Evolutionary conservation across 2,113 vertebrate species (phyloP), one percentile per base, ranked within the genome.

Genomic region (Piaya cayana): DNA sequence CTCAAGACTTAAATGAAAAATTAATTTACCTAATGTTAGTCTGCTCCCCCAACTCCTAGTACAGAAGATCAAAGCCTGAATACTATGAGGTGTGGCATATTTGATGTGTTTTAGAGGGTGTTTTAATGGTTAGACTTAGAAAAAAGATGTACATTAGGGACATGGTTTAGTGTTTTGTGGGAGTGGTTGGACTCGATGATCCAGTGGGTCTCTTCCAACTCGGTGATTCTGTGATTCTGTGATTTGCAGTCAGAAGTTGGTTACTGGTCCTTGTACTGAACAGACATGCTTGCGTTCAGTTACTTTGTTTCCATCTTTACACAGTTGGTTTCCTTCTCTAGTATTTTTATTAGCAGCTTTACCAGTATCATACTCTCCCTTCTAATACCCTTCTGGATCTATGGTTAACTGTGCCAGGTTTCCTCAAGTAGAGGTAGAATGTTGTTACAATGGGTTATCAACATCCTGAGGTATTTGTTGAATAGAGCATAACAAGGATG

Each of bases 401-500:
- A 5, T 36, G 29, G 19, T 18, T 32, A 47, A 0, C 37, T 30
- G 2, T 34, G 18, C 6, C 37, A 45, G 9, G 36, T 2, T 6
- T 34, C 11, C 30, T 81, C 55, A 78, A 10, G 4, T 15, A 39
- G 5, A 3, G 6, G 23, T 50, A 12, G 4, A 7, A 50, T 53
- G 2, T 8, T 26, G 14, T 11, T 64, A 50, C 12, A 32, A 55
- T 49, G 22, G 23, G 21, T 36, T 22, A 15, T 43, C 32, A 49
- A 12, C 14, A 32, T 67, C 23, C 13, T 1, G 1, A 53, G 43
- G 13, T 26, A 20, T 80, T 83, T 55, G 6, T 5, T 67, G 27
- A 12, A 21, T 68, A 52, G 13, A 78, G 1, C 16, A 4, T 9
- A 83, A 49, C 7, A 29, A 0, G 2, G 8, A 9, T 39, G 11